Base-by-base conservation (phyloP, 2,888 invertebrate genomes). In the Erannis defoliaria region DNA sequence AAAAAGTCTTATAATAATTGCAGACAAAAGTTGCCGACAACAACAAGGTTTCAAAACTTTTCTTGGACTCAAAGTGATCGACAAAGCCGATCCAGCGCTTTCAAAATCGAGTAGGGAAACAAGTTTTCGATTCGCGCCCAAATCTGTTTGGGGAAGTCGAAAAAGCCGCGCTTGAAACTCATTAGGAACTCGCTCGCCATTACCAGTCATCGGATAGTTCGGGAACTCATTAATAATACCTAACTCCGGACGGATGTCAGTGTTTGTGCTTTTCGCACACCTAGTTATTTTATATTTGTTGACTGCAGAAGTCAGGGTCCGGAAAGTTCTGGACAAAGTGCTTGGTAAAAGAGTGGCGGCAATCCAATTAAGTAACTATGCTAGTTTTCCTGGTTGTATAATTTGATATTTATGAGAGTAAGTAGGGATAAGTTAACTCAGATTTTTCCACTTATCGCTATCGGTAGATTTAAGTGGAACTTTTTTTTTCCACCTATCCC, bases 191-290 rank as follows among this genome's bases (percentile, higher is more conserved):
- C 46, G 19, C 43, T 18, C 12, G 12, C 55, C 61, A 56, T 55
- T 53, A 60, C 51, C 60, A 45, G 60, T 48, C 50, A 48, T 55
- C 37, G 62, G 54, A 65, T 67, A 64, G 64, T 67, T 67, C 14
- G 40, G 48, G 35, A 67, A 64, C 64, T 67, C 67, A 62, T 67
- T 67, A 67, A 58, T 63, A 63, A 58, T 62, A 62, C 54, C 48
- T 45, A 64, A 64, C 42, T 57, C 57, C 18, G 55, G 51, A 57
- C 62, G 53, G 55, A 57, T 53, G 62, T 62, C 56, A 46, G 42
- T 45, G 45, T 31, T 55, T 50, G 35, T 35, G 49, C 38, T 29
- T 26, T 40, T 35, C 54, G 23, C 43, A 33, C 48, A n/a, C 8
- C 40, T 26, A 5, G 14, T 31, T 29, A 49, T 45, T 51, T 55